These are phyloP conservation scores for Xestia xanthographa DNA, from an alignment of 2,888 invertebrate species.

Conservation along the genomic window DNA sequence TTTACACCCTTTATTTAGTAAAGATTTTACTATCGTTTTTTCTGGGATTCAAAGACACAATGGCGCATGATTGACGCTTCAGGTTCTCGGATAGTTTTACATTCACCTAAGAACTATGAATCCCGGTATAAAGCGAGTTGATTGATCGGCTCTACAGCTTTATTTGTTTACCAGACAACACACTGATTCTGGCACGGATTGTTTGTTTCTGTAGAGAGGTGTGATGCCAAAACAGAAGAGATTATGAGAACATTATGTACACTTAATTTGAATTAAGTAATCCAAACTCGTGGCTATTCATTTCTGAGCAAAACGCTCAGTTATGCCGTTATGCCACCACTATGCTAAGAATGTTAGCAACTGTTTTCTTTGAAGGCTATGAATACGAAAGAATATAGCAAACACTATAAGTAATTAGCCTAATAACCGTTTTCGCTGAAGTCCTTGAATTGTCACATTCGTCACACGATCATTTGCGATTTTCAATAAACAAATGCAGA, in stretches of 20 bases:
- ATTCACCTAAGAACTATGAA: background rate
- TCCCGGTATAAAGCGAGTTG: background rate
- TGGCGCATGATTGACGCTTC: accelerated
- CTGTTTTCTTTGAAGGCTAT: background rate
- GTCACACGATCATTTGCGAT: conserved; percentile 1
- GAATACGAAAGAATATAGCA: too few species aligned
- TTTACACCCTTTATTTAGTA: too few species aligned
- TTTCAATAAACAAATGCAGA: conserved; percentile 14
- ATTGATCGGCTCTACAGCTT: conserved; percentile 3
- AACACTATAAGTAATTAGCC: conserved; percentile 19
- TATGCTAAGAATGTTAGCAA: background rate
- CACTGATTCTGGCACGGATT: conserved; percentile 14
- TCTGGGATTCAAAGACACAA: background rate
- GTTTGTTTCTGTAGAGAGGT: background rate
- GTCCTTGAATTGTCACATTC: background rate
- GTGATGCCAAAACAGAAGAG: background rate
- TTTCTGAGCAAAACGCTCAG: too few species aligned
- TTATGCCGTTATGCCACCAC: background rate
- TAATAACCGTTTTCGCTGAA: background rate
- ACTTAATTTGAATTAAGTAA: background rate
- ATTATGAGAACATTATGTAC: conserved; percentile 10
- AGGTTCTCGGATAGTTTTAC: background rate
- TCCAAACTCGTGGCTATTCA: background rate
- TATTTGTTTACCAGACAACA: conserved; percentile 31
- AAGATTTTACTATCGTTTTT: background rate